Base-by-base conservation (phyloP, 2,113 vertebrate genomes). In the Indicator indicator region DNA sequence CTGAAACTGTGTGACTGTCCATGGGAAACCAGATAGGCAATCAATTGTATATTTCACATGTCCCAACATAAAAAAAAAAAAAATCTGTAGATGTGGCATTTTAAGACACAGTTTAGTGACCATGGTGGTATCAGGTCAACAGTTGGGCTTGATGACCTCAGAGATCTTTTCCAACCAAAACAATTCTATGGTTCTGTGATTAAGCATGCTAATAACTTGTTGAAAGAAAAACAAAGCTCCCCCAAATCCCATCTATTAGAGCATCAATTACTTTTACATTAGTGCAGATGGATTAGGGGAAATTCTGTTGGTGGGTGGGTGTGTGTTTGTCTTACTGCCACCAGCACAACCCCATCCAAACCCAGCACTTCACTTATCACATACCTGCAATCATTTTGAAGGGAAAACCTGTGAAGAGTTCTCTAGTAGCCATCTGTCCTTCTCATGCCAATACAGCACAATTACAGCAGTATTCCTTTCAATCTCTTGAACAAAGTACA, bases 401-500 rank as follows among this genome's bases (percentile, higher is more conserved):
- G 68, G 32, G 48, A 94, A 91, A 86, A 89, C 36, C 42, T 74
- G 65, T 46, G 42, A 90, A 85, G 58, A 79, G 55, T 71, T 83
- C 55, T 90, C 59, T 20, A 80, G 72, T 48, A 84, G 55, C 59
- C 74, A 90, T 82, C 74, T 90, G 55, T 81, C 76, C 90, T 86
- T 84, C 62, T 88, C 55, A 67, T 6, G 67, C 73, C 86, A 86
- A 52, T 33, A 65, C 15, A 79, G 70, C 12, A 91, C 48, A 84
- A 92, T 86, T 82, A 82, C 0, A 76, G 70, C 17, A 59, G 28
- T 59, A 95, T 56, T 93, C 74, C 94, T 92, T 93, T 96, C 88
- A 95, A 67, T 58, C 67, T 94, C 85, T 78, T 50, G 14, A 89
- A 93, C 56, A 94, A 86, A 93, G 72, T 94, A 95, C 85, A 89